These are phyloP conservation scores for Dysmachus trigonus DNA, from an alignment of 2,888 invertebrate species.

Conservation along the genomic window DNA sequence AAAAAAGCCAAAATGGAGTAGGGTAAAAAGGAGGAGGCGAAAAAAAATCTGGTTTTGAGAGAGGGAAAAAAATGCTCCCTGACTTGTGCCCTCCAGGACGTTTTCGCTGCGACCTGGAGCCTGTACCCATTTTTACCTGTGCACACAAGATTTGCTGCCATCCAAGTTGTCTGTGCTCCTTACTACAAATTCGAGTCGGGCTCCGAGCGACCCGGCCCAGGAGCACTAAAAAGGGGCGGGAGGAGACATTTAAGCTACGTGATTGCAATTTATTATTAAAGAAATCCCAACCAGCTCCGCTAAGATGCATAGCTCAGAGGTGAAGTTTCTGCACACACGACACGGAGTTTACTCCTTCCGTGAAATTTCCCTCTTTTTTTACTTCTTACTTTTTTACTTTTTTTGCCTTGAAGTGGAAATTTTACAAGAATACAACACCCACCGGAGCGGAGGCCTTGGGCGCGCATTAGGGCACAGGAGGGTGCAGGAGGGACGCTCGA, in stretches of 20 bases:
- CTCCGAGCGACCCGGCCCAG: neutral
- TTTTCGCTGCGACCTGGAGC: constrained; percentile 9
- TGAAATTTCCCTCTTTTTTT: no score
- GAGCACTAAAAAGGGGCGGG: constrained; percentile 5
- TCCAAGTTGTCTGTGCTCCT: constrained; percentile 3
- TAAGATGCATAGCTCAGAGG: constrained; percentile 32
- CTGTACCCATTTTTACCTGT: constrained; percentile 34
- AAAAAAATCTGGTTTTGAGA: neutral
- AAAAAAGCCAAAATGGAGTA: neutral
- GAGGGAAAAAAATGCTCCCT: neutral
- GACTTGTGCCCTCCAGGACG: neutral
- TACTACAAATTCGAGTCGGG: constrained; percentile 2
- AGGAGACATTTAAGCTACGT: constrained; percentile 40
- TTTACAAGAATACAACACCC: constrained; percentile 19
- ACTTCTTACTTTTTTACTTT: no score
- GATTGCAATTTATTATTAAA: constrained; percentile 43
- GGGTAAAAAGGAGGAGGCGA: neutral
- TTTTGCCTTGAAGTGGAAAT: constrained; percentile 18
- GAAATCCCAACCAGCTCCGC: constrained; percentile 27
- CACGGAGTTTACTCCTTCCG: constrained; percentile 9
- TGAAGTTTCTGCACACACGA: constrained; percentile 21
- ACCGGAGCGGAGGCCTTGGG: neutral
- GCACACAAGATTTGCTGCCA: constrained; percentile 33
- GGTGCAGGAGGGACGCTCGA: neutral
- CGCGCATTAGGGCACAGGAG: neutral